Conservation (phyloP, 1,140 invertebrate genomes). For the Dendroctonus valens region DNA sequence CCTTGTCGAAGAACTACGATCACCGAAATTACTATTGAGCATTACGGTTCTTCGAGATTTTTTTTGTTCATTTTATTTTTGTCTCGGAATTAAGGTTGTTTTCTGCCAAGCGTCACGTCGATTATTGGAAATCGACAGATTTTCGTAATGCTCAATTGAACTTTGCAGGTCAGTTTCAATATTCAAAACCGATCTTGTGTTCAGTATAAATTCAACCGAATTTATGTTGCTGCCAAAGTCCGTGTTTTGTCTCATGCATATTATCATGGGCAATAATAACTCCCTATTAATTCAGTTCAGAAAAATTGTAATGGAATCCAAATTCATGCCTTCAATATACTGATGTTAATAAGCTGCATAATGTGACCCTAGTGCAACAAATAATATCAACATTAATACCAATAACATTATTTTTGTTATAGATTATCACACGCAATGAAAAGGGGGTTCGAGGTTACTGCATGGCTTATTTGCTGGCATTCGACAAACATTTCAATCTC, state of each 20-base stretch:
- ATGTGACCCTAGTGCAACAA: too few relatives aligned
- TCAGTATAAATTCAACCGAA: too few relatives aligned
- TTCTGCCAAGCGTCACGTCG: neutral
- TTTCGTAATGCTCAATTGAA: too few relatives aligned
- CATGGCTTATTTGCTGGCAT: slow-evolving; percentile 78
- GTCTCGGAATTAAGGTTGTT: neutral
- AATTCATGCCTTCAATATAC: too few relatives aligned
- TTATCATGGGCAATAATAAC: too few relatives aligned
- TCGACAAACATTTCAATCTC: slow-evolving; percentile 95
- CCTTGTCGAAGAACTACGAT: slow-evolving; percentile 25
- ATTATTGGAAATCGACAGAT: neutral
- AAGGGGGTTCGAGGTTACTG: slow-evolving; percentile 71
- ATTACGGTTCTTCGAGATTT: slow-evolving; percentile 1
- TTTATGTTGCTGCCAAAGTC: too few relatives aligned
- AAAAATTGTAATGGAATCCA: too few relatives aligned
- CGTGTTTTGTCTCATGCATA: too few relatives aligned
- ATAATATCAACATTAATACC: neutral
- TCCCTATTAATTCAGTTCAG: too few relatives aligned
- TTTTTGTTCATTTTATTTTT: neutral
- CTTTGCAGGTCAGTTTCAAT: too few relatives aligned
- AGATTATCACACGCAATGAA: slow-evolving; percentile 67
- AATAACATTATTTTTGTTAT: slow-evolving; percentile 37
- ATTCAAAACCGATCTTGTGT: too few relatives aligned
- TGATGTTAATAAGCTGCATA: too few relatives aligned
- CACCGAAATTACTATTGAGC: slow-evolving; percentile 10